Evolutionary conservation across 2,113 vertebrate species (phyloP), one percentile per base, ranked within the genome.

Genomic region (Poeciliopsis retropinna): DNA sequence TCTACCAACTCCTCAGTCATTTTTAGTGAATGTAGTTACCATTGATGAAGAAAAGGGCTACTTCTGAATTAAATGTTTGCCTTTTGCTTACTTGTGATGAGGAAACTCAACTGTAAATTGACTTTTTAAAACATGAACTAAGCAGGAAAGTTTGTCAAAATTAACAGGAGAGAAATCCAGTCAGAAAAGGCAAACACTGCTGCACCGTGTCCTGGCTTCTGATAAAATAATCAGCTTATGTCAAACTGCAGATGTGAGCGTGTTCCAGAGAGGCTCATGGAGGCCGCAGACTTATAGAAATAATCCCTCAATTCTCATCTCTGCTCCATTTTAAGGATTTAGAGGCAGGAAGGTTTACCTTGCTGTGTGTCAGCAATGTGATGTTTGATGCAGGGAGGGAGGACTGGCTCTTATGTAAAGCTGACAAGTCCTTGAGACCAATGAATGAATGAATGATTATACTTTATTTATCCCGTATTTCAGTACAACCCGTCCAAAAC

Each of bases 221-320:
- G 63, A 75, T 73, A 4, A 25, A 65, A 68, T 84, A 86, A 89
- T 88, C 84, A 75, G 61, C 78, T 89, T 82, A 79, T 2, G 10
- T 60, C 60, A 25, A 32, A 1, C 75, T 81, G 77, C 64, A 60
- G 76, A 25, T 68, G 66, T 65, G 70, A 0, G 71, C 34, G 69
- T 15, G 64, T 69, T 71, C 34, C 28, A 67, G 17, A 69, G 69
- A 71, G 25, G 51, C 51, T 57, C 51, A n/a, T 22, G 67, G 64
- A 74, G 64, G 67, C 86, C 67, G 82, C 79, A 77, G 85, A 85
- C 89, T 92, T 91, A 69, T 17, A 39, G 65, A 85, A 88, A 85
- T 86, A 92, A 93, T 92, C 90, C 85, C 44, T 82, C 57, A 85
- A 78, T 80, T 91, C 69, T 87, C 77, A 79, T 84, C 61, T 70